Evolutionary conservation across 2,797 vertebrate genomes (phyloP).

Genomic region (Acropternis orthonyx): DNA sequence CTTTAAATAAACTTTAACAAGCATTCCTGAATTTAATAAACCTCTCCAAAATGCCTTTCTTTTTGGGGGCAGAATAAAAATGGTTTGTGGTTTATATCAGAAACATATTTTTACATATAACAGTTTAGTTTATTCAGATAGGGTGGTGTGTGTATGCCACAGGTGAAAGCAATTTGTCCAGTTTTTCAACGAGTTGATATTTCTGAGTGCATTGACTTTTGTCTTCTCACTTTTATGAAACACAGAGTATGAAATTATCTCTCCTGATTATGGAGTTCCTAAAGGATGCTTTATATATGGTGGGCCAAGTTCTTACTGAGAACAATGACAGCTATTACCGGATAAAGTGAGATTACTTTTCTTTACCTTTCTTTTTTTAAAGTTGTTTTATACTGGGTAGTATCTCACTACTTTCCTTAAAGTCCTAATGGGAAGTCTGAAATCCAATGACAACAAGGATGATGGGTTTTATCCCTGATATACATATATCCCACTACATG

Average conservation of each 20-base stretch:
- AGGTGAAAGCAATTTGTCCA: neutral
- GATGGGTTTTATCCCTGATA: neutral
- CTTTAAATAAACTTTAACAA: neutral
- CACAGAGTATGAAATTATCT: neutral
- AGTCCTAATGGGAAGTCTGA: neutral
- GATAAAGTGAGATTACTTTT: neutral
- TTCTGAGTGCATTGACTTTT: neutral
- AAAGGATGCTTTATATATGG: neutral
- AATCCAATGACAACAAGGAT: neutral
- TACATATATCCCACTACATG: neutral
- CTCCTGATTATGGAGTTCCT: neutral
- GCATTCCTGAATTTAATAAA: neutral
- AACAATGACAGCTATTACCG: neutral
- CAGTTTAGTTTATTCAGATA: neutral
- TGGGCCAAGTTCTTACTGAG: neutral
- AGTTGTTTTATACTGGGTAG: neutral
- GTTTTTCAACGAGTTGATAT: neutral
- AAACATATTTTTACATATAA: neutral
- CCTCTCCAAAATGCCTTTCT: neutral
- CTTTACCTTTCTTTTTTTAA: neutral
- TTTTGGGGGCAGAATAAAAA: neutral
- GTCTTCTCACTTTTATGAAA: neutral
- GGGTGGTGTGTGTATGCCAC: neutral
- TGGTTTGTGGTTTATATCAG: neutral
- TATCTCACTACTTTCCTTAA: neutral